These are phyloP conservation scores for Plodia interpunctella DNA, from an alignment of 1,140 invertebrate species.

Conservation along the genomic window DNA sequence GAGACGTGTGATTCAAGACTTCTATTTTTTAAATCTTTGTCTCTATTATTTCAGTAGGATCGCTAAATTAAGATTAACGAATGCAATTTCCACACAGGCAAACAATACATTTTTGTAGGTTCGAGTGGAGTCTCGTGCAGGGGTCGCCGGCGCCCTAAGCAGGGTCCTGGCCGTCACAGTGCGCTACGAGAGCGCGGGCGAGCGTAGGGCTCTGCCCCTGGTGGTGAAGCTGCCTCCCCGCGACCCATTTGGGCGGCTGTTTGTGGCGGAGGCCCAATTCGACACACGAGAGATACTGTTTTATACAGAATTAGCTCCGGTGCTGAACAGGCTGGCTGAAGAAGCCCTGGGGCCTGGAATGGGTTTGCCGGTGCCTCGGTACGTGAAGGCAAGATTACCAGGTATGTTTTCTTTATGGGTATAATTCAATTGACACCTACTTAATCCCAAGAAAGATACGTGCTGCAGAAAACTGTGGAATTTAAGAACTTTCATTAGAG, in stretches of 20 bases:
- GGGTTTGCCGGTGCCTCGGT: constrained; percentile 75
- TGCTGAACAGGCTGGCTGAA: constrained; percentile 64
- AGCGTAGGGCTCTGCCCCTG: constrained; percentile 73
- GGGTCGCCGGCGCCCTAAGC: constrained; percentile 59
- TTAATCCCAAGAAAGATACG: too few species aligned
- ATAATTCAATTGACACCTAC: too few species aligned
- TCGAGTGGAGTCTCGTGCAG: constrained; percentile 53
- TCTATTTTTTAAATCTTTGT: too few species aligned
- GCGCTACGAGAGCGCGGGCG: constrained; percentile 52
- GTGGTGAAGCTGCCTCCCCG: constrained; percentile 87
- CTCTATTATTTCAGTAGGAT: too few species aligned
- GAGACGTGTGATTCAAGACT: too few species aligned
- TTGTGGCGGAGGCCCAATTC: constrained; percentile 89
- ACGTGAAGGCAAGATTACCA: constrained; percentile 58
- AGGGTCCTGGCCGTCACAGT: constrained; percentile 61
- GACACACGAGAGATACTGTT: constrained; percentile 89
- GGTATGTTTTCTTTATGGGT: constrained; percentile 37
- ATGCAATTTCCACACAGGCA: too few species aligned
- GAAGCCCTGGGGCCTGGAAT: constrained; percentile 54
- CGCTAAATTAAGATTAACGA: too few species aligned
- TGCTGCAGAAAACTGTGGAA: too few species aligned
- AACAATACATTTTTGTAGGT: constrained; percentile 30
- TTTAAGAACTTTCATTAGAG: too few species aligned
- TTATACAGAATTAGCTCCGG: constrained; percentile 83
- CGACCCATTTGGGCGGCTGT: constrained; percentile 85